A percentile compares a stretch with the other conserved stretches of the same genome.
These are phyloP conservation scores for Strix uralensis DNA, from an alignment of 2,113 vertebrate genomes.

Conservation along the genomic window DNA sequence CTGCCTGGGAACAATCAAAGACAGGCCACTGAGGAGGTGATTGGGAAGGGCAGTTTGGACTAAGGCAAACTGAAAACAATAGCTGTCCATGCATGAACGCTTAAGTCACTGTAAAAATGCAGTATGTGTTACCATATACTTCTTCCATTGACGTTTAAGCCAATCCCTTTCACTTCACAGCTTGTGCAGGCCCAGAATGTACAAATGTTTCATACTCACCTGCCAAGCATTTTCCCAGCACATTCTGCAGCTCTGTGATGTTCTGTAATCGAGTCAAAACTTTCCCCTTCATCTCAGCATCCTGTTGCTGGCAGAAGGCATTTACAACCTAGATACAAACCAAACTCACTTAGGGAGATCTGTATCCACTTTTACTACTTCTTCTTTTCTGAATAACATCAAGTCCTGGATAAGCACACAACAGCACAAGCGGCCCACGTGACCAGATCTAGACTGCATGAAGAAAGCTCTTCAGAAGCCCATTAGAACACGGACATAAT, in stretches of 20 bases:
- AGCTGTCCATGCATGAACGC: neutral
- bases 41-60: neutral
- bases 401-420: neutral
- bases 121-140: neutral
- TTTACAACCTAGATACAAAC: constrained; percentile 84
- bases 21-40: neutral
- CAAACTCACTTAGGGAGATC: neutral
- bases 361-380: neutral
- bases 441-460: neutral
- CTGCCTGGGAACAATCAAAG: neutral
- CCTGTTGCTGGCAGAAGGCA: constrained; percentile 87
- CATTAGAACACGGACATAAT: neutral
- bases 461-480: neutral
- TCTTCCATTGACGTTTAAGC: neutral
- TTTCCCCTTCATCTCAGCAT: constrained; percentile 91
- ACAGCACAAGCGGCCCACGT: neutral
- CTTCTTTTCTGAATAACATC: neutral
- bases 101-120: neutral
- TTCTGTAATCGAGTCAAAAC: constrained; percentile 90
- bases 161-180: neutral
- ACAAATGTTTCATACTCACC: constrained; percentile 69
- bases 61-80: neutral
- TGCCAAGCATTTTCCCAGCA: constrained; percentile 84
- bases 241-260: constrained; percentile 86
- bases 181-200: neutral